Evolutionary conservation across 1,140 invertebrate genomes (phyloP).

Genomic region (Agraylea sexmaculata): DNA sequence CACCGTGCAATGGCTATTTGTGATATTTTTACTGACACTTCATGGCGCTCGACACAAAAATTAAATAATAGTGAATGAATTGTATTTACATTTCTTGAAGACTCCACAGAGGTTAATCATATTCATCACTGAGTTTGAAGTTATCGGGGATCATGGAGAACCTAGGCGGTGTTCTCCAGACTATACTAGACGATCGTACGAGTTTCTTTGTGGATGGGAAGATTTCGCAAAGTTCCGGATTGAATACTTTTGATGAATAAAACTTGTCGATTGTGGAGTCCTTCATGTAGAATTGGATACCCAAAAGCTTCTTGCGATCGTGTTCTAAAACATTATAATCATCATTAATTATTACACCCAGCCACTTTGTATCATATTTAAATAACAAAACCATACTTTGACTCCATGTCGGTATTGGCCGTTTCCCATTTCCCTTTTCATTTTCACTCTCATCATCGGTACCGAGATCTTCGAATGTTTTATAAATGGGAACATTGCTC

Average conservation of each 20-base stretch:
- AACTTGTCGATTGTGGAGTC: slow-evolving; percentile 39
- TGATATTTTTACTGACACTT: no score
- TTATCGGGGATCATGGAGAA: slow-evolving; percentile 20
- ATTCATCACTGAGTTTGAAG: no score
- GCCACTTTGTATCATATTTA: no score
- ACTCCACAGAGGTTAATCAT: no score
- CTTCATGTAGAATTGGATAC: slow-evolving; percentile 28
- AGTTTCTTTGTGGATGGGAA: slow-evolving; percentile 49
- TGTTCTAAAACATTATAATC: slow-evolving; percentile 26
- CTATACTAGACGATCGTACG: slow-evolving; percentile 56
- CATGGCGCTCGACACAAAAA: no score
- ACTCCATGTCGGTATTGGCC: slow-evolving; percentile 7
- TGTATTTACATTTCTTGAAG: no score
- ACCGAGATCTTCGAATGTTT: slow-evolving; percentile 9
- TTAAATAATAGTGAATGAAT: no score
- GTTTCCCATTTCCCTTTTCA: slow-evolving; percentile 5
- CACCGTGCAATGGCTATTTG: no score
- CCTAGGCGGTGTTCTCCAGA: slow-evolving; percentile 55
- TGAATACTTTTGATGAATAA: slow-evolving; percentile 49
- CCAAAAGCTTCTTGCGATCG: slow-evolving; percentile 25
- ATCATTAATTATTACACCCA: no score
- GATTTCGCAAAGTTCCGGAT: slow-evolving; percentile 50
- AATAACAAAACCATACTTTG: slow-evolving; percentile 9
- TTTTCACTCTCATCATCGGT: slow-evolving; percentile 13
- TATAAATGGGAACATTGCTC: no score